These are phyloP conservation scores for Meloidogyne hapla DNA, from an alignment of 1,140 invertebrate genomes.

Conservation along the genomic window DNA sequence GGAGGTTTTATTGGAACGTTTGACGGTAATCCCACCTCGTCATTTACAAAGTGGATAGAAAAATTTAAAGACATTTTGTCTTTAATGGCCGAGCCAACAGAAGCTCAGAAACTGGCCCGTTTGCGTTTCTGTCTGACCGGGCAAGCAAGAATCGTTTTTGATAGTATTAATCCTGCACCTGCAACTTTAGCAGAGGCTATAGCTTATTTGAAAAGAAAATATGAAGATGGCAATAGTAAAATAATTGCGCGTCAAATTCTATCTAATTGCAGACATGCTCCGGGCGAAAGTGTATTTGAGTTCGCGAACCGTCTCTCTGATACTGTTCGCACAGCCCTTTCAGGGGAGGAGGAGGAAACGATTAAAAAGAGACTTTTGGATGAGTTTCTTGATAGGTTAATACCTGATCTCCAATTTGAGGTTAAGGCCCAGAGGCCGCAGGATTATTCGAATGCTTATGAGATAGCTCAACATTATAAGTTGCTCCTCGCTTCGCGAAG, in stretches of 20 bases:
- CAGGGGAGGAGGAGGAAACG: not conserved
- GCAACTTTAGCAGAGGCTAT: not conserved
- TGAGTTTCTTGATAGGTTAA: not conserved
- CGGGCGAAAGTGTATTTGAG: not conserved
- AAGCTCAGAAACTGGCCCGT: not conserved
- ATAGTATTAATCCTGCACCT: not conserved
- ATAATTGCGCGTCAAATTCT: constrained; percentile 6
- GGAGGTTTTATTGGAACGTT: too few species aligned
- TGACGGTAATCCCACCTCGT: constrained; percentile 1
- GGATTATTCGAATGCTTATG: not conserved
- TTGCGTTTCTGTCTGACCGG: not conserved
- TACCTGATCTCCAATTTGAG: constrained; percentile 7
- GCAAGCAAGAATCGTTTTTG: not conserved
- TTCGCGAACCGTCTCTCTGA: not conserved
- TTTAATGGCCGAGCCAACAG: not conserved
- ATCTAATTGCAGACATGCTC: constrained; percentile 5
- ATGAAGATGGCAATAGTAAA: not conserved
- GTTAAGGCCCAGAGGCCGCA: not conserved
- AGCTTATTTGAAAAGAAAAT: constrained; percentile 1
- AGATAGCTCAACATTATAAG: constrained; percentile 7
- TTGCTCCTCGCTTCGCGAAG: not conserved
- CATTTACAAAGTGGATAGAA: not conserved
- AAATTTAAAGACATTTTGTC: not conserved
- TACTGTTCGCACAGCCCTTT: not conserved
- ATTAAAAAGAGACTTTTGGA: not conserved